A percentile compares a stretch with the other conserved stretches of the same genome.
phyloP scores from a whole-genome alignment of 2,888 invertebrate species.

The Noctua janthe region DNA sequence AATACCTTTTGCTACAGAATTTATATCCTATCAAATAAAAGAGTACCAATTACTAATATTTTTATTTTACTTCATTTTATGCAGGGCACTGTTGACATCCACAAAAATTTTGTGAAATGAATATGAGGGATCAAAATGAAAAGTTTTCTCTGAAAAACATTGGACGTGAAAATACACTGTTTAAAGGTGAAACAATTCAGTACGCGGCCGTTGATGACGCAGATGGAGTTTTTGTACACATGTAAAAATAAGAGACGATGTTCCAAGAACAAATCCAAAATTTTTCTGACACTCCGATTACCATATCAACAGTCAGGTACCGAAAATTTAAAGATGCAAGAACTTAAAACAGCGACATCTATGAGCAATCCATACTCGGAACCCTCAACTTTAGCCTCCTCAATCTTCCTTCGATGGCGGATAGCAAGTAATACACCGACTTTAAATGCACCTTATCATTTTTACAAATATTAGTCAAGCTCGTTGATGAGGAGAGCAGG shows the following conservation, averaged over 20 bases:
- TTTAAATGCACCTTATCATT: slow-evolving; percentile 78
- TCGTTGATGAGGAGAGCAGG: slow-evolving; percentile 70
- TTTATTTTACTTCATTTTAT: slow-evolving; percentile 44
- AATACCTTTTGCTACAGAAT: slow-evolving; percentile 59
- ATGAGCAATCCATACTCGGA: slow-evolving; percentile 55
- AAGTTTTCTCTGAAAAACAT: background rate
- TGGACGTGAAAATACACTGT: background rate
- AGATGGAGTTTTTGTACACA: background rate
- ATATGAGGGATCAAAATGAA: background rate
- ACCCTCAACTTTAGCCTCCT: slow-evolving; percentile 78
- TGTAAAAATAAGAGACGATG: background rate
- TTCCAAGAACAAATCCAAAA: background rate
- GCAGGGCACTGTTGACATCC: slow-evolving; percentile 4
- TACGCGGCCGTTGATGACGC: background rate
- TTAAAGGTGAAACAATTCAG: background rate
- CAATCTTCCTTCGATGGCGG: slow-evolving; percentile 84
- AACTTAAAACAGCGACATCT: slow-evolving; percentile 69
- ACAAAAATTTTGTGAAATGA: slow-evolving; percentile 9
- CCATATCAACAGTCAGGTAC: no score
- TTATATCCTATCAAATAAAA: slow-evolving; percentile 66
- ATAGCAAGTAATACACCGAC: slow-evolving; percentile 79
- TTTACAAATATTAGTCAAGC: slow-evolving; percentile 77
- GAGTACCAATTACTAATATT: slow-evolving; percentile 56
- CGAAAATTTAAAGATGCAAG: background rate
- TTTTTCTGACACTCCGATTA: background rate